Evolutionary conservation across 2,797 vertebrate species (phyloP).

Genomic region (Poeciliopsis presidionis): DNA sequence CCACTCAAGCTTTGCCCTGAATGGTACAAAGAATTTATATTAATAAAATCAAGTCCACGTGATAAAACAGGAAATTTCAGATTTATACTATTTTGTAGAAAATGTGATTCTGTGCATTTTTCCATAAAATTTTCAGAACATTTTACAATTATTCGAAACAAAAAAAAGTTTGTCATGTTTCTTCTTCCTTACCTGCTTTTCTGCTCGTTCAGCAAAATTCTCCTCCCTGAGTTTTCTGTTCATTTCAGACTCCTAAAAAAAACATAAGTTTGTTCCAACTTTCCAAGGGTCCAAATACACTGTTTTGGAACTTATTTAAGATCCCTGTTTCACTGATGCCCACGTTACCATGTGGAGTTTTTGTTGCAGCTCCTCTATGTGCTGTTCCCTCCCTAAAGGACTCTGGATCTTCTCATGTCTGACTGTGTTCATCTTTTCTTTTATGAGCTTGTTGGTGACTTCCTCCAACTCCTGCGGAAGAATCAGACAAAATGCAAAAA

Average conservation of each 20-base stretch:
- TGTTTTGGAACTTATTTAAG: background rate
- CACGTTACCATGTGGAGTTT: conserved; percentile 81
- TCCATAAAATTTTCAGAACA: background rate
- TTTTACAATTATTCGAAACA: background rate
- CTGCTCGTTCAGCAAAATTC: conserved; percentile 77
- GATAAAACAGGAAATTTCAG: background rate
- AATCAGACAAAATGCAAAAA: background rate
- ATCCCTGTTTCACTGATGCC: background rate
- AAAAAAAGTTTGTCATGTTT: background rate
- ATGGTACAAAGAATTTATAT: background rate
- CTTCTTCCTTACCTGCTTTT: conserved; percentile 83
- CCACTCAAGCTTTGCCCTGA: background rate
- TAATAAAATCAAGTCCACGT: background rate
- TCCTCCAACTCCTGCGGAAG: conserved; percentile 86
- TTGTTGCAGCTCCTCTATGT: conserved; percentile 85
- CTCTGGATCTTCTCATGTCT: conserved; percentile 76
- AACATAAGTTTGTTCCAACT: background rate
- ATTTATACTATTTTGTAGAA: background rate
- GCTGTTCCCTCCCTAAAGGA: conserved; percentile 81
- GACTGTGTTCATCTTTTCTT: conserved; percentile 83
- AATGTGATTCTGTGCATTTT: background rate
- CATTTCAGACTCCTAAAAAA: conserved; percentile 85
- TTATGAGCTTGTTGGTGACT: conserved; percentile 84
- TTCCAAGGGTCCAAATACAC: background rate
- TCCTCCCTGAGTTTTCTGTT: conserved; percentile 85